Base-by-base conservation (phyloP, 35 echinoderm and acorn worm species). In the Apostichopus californicus region DNA sequence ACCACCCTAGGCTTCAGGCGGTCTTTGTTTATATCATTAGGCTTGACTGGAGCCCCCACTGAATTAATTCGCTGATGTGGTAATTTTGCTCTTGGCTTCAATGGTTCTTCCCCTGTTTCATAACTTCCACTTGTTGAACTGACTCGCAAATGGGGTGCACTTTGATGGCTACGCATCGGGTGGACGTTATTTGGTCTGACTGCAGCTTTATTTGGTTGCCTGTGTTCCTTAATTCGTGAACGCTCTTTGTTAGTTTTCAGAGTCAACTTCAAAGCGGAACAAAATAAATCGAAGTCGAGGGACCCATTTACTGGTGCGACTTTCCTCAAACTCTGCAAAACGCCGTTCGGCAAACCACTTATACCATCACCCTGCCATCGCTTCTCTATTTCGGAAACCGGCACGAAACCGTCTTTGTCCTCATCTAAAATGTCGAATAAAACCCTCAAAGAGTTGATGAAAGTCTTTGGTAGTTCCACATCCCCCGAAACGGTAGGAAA, bases 351-450 rank as follows among this genome's bases (percentile, higher is more conserved):
- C 17, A 98, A 73, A 14, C 95, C 94, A 52, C 68, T 96, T 57
- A 94, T 86, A 24, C 86, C 91, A 22, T 98, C 93, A 2, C 93
- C 87, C 20, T 96, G 93, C 97, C 97, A 98, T 63, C 97, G 78
- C 56, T 79, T 81, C 77, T 98, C 93, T 53, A 98, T 98, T 65
- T 96, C 97, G 13, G 66, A 23, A 57, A 98, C 87, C 4, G 84
- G 90, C 9, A 98, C 95, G 17, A 93, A 91, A 10, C 97, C 97
- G 73, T 94, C 88, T 3, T 79, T 90, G 65, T 98, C 93, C 77
- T 98, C 97, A 83, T 98, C 97, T 72, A 98, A 89, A 94, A 98
- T 98, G 53, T 98, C 97, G 58, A 98, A 98, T 21, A 98, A 73
- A 65, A 98, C 91, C 92, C 92, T 86, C 81, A 98, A 56, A 6